Percentiles rank a stretch among this genome's conserved stretches.
Conservation (phyloP, 2,797 vertebrate species). For the Microhierax caerulescens region DNA sequence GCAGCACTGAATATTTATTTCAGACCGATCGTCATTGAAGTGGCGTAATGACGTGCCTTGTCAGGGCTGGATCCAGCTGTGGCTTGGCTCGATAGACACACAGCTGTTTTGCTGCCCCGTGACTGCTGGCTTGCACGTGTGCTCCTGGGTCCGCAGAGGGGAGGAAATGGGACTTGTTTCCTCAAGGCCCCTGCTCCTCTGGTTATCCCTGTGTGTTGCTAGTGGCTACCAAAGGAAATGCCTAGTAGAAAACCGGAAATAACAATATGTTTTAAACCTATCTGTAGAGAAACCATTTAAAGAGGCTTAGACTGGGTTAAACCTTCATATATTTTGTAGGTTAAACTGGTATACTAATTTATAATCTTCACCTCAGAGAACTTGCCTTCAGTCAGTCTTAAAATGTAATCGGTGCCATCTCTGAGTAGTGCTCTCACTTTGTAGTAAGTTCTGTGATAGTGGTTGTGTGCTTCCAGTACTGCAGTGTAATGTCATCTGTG, state of each 20-base stretch:
- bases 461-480: background rate
- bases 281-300: background rate
- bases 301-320: background rate
- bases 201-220: background rate
- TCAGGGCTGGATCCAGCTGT: constrained; percentile 7
- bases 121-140: background rate
- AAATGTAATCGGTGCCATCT: background rate
- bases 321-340: background rate
- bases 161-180: background rate
- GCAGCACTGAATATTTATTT: background rate
- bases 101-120: background rate
- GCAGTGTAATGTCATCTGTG: background rate
- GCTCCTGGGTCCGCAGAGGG: background rate
- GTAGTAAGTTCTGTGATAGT: background rate
- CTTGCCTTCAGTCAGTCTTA: background rate
- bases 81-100: background rate
- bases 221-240: background rate
- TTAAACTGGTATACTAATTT: background rate
- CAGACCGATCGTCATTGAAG: accelerated
- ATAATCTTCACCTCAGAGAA: background rate
- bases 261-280: background rate
- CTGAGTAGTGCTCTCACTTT: background rate
- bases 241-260: background rate
- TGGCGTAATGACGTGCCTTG: background rate
- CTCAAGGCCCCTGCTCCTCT: background rate